Conservation (phyloP, 2,113 vertebrate genomes). For the Rhabdornis inornatus region DNA sequence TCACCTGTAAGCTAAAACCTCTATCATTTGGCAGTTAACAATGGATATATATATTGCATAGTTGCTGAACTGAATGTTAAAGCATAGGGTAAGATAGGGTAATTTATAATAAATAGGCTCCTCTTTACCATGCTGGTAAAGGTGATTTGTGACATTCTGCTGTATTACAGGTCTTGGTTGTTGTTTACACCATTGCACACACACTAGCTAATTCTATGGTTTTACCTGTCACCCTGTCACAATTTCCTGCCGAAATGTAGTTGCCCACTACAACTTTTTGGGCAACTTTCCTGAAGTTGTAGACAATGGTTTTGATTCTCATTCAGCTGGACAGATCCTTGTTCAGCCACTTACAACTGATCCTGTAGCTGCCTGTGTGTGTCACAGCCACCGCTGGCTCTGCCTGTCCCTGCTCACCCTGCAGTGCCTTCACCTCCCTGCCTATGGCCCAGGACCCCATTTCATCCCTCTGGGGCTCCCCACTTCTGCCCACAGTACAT, state of each 20-base stretch:
- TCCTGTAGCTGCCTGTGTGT: neutral
- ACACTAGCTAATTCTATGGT: neutral
- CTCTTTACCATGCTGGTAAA: neutral
- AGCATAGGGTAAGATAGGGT: neutral
- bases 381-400: rapidly evolving
- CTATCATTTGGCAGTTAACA: neutral
- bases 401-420: too few species aligned
- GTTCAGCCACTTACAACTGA: neutral
- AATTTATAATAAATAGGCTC: neutral
- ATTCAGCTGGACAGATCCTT: neutral
- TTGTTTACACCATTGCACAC: neutral
- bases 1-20: conserved; percentile 23
- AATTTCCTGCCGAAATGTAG: neutral
- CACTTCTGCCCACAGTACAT: too few species aligned
- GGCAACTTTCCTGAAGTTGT: neutral
- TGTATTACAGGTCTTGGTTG: neutral
- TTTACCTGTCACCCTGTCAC: neutral
- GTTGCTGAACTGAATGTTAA: neutral
- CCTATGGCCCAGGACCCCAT: too few species aligned
- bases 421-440: neutral
- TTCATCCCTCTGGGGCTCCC: rapidly evolving
- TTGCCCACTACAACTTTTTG: neutral
- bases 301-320: neutral
- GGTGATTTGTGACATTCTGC: neutral
- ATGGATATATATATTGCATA: neutral